Base-by-base conservation (phyloP, 2,888 invertebrate species). In the Arge pagana region DNA sequence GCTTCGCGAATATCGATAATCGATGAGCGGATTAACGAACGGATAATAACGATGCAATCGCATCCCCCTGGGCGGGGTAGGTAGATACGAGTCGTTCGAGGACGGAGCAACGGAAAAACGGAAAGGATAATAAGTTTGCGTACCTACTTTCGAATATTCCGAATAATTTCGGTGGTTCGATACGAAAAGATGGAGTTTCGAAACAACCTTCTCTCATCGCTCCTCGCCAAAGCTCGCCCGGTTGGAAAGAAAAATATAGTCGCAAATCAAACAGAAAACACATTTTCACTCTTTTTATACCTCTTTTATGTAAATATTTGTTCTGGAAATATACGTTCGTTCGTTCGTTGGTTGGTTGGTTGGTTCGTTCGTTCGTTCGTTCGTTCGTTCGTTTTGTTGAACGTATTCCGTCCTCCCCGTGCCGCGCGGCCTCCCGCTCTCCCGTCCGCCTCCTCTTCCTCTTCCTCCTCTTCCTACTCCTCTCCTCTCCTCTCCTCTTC, bases 231-330 rank as follows among this genome's bases (percentile, higher is more conserved):
- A 45, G 43, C 43, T 45, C 16, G 26, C 55, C 60, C 54, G 59
- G 57, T 55, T 59, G 56, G 62, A 63, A 65, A 65, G 63, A 64
- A 70, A 66, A 68, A 70, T 62, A 66, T 60, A 61, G 64, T 69
- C 62, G 63, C 66, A 65, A 68, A 68, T 68, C 66, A 68, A 69
- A 69, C 64, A 62, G 64, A 66, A 68, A 66, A 67, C 61, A 64
- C 61, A 68, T 68, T 67, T 66, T 68, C 63, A 55, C 58, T 61
- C 61, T 65, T 64, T 64, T 68, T 65, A 30, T 49, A 37, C 54
- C 54, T 56, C 57, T 39, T 56, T 59, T 61, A 59, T 62, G 64
- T 68, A 70, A 70, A 70, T 68, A 70, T 70, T 70, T 68, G 63
- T 64, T 68, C 65, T 60, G 60, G 63, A 70, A 68, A 70, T 70